Evolutionary conservation across 2,113 vertebrate species (phyloP), one percentile per base, ranked within the genome.

Genomic region (Oncorhynchus kisutch): DNA sequence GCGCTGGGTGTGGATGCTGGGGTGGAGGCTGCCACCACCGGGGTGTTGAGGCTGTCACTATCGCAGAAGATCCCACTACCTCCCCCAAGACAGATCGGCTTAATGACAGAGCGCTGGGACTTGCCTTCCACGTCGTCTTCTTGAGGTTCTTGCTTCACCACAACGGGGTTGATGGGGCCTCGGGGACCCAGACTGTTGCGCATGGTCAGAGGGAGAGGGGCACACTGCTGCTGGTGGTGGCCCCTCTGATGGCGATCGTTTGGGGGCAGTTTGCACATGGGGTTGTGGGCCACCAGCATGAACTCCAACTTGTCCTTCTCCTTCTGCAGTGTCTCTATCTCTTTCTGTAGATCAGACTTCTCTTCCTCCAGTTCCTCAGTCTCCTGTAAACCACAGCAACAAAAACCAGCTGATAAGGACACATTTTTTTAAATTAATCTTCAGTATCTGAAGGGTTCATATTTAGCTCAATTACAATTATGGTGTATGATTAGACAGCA

Each of bases 261-360:
- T 0, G 92, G 91, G 68, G 96, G 96, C 85, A 99, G 95, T 89
- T 99, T 99, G 89, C 98, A 99, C 81, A 97, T 92, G 0, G 97
- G 96, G 74, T 97, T 96, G 54, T 99, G 98, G 74, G 98, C 98
- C 27, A 99, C 97, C 83, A 99, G 84, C 96, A 99, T 98, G 91
- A 99, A 99, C 85, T 99, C 97, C 91, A 99, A 91, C 92, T 98
- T 99, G 87, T 99, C 98, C 81, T 99, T 99, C 92, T 99, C 98
- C 78, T 99, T 99, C 92, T 97, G 96, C 74, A 99, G 90, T 71
- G 89, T 95, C 27, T 98, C 97, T 0, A 99, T 99, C 91, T 99
- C 97, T 24, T 99, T 99, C 90, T 99, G 97, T 81, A 99, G 90
- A 65, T 96, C 96, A 0, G 97, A 96, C 76, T 99, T 99, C 79